These are phyloP conservation scores for Bembecia ichneumoniformis DNA, from an alignment of 2,888 invertebrate species.

Conservation along the genomic window DNA sequence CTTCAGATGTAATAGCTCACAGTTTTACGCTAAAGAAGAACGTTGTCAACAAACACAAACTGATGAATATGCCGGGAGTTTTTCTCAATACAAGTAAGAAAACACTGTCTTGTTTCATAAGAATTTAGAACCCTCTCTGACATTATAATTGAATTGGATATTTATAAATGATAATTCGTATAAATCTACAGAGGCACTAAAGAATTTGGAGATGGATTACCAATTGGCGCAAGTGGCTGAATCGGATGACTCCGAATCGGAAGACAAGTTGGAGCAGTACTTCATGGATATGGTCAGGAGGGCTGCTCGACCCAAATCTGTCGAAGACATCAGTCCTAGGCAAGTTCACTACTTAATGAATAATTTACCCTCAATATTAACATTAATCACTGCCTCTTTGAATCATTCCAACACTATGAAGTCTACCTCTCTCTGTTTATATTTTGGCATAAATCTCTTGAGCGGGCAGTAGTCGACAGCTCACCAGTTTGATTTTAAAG, in stretches of 20 bases:
- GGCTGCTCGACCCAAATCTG: conserved; percentile 41
- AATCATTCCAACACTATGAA: no score
- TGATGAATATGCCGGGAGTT: conserved; percentile 38
- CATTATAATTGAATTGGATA: no score
- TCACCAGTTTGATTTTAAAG: no score
- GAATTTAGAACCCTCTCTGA: no score
- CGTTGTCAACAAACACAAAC: conserved; percentile 43
- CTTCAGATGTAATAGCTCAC: conserved; percentile 61
- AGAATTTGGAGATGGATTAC: conserved; percentile 33
- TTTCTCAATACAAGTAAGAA: conserved; percentile 40
- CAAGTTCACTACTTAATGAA: conserved; percentile 13
- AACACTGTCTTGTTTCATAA: conserved; percentile 3
- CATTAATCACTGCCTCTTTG: no score
- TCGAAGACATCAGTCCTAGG: conserved; percentile 44
- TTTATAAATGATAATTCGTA: no score
- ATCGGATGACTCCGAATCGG: conserved; percentile 86
- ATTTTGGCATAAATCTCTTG: no score
- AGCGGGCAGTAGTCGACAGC: no score
- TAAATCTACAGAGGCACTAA: conserved; percentile 21
- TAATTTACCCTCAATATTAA: no score
- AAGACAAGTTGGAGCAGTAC: conserved; percentile 80
- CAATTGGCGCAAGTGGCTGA: conserved; percentile 80
- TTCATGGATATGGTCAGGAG: conserved; percentile 67
- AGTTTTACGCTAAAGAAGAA: conserved; percentile 58
- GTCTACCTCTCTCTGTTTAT: no score